Base-by-base conservation (phyloP, 2,113 vertebrate species). In the Raja brachyura region DNA sequence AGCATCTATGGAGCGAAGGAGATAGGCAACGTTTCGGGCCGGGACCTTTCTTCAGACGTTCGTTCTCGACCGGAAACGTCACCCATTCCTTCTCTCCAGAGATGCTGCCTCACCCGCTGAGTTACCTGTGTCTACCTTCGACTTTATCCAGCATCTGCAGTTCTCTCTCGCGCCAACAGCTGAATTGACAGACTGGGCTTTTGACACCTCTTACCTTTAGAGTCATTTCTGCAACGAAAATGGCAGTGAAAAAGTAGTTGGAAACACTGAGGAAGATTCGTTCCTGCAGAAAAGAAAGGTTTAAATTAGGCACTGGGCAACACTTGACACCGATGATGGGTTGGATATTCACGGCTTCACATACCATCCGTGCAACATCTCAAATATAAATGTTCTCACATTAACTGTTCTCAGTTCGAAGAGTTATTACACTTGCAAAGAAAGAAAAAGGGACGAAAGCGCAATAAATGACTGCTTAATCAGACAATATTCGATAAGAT, bases 201-300 rank as follows among this genome's bases (percentile, higher is more conserved):
- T 95, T 2, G 14, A 66, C 20, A 16, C 0, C 6, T 18, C 95
- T 94, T 97, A 99, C 98, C 98, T 99, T 99, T 79, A 99, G 94
- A 0, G 98, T 99, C 98, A 99, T 99, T 95, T 99, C 98, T 9
- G 98, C 97, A 93, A 99, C 98, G 93, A 99, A 99, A 95, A 99
- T 99, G 94, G 98, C 98, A 22, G 98, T 99, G 94, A 99, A 99
- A 95, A 99, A 97, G 96, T 99, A 99, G 96, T 99, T 99, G 95
- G 98, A 99, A 93, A 98, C 96, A 1, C 98, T 99, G 94, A 99
- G 98, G 95, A 99, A 98, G 94, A 99, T 96, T 93, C 98, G 96
- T 93, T 99, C 98, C 98, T 99, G 83, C 3, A 31, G 63, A 63
- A 63, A 66, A 0, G n/a, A 31, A 88, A 56, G 59, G 28, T n/a